phyloP scores from a whole-genome alignment of 2,888 invertebrate species.

The Pachydiplax longipennis region DNA sequence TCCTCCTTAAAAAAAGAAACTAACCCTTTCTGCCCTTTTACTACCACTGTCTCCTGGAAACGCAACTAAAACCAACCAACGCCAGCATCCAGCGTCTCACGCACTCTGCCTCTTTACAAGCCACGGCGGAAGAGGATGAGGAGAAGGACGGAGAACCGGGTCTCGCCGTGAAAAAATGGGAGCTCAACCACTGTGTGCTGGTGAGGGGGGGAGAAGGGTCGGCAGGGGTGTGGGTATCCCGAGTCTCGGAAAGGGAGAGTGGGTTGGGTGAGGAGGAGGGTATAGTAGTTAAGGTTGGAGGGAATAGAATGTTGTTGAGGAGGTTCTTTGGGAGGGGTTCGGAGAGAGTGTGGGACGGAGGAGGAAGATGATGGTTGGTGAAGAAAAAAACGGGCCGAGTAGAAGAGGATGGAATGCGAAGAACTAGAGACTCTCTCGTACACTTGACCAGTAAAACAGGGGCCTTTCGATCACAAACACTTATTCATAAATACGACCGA shows the following conservation, averaged over 20 bases:
- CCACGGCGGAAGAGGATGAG: not conserved
- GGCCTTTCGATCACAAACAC: no score
- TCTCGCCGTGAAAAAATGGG: constrained; percentile 32
- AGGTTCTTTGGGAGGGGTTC: not conserved
- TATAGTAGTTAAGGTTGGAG: not conserved
- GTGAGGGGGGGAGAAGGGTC: not conserved
- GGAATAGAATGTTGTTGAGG: not conserved
- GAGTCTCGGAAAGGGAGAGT: not conserved
- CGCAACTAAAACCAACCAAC: constrained; percentile 34
- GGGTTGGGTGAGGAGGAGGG: not conserved
- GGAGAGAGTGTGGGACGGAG: not conserved
- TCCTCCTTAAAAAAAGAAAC: not conserved
- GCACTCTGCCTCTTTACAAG: not conserved
- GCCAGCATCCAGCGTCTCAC: constrained; percentile 1
- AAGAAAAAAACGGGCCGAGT: not conserved
- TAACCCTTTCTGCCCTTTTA: not conserved
- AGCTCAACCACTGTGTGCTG: constrained; percentile 33
- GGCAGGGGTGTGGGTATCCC: not conserved
- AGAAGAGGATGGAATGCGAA: constrained; percentile 6
- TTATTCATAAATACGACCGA: no score
- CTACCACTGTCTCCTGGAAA: not conserved
- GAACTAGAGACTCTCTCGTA: not conserved
- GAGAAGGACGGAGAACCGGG: constrained; percentile 30
- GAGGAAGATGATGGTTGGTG: not conserved
- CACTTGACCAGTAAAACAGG: no score